Evolutionary conservation across 1,140 invertebrate species (phyloP), one percentile per base, ranked within the genome.

Genomic region (Philopotamus ludificatus): DNA sequence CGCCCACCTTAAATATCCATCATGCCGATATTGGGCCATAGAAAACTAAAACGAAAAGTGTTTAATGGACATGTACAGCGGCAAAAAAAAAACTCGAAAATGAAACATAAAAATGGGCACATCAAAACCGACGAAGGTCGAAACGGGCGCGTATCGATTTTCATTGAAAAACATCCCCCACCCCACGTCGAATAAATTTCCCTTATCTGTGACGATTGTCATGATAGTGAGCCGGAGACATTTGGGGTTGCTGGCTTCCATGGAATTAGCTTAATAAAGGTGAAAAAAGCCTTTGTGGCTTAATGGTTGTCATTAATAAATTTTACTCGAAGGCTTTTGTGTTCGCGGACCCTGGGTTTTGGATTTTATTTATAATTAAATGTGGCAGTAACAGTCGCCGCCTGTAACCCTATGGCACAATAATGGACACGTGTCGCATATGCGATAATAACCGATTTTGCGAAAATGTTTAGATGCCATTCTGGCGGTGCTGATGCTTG

Each of bases 171-270:
- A 57, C 54, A 42, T 57, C 53, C 53, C n/a, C 28, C 28, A 16
- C 12, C 53, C 34, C 26, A 21, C 26, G 54, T 39, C 54, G 54
- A 57, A 57, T 57, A 57, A 57, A 57, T 57, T 57, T 57, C 20
- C 34, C 26, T 39, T 57, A 57, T 57, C 54, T 57, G 47, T 28
- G 54, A 57, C 54, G 54, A 57, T 57, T 57, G 54, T 57, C 54
- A 57, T 28, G 54, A 57, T 57, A 57, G 34, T 42, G 26, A 18
- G 28, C 28, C 18, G 39, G 54, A 57, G 54, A 57, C 54, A 57
- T 57, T 57, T 34, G 28, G 28, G 28, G 28, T 34, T 34, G 28
- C 28, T 34, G 28, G 28, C 28, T 34, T 34, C 28, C 28, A 34
- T 34, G 12, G 28, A 34, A 34, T 34, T 34, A 34, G 28, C 28